These are phyloP conservation scores for Himalopsyche japonica DNA, from an alignment of 2,888 invertebrate genomes.

Conservation along the genomic window DNA sequence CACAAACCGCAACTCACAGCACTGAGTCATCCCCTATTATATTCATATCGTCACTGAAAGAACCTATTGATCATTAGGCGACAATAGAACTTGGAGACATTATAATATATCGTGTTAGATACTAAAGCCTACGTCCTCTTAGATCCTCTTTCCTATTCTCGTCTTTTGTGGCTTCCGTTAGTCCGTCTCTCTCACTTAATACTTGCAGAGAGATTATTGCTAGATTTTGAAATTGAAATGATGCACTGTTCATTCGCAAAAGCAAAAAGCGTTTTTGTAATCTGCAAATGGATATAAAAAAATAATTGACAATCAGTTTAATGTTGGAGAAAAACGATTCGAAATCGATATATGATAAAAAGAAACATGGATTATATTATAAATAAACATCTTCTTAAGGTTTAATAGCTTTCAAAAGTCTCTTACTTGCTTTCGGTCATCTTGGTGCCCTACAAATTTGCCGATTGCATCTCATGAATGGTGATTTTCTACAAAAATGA, in stretches of 20 bases:
- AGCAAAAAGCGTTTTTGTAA: too few relatives aligned
- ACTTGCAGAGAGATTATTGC: neutral
- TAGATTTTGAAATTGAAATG: neutral
- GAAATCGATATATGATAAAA: too few relatives aligned
- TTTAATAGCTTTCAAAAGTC: too few relatives aligned
- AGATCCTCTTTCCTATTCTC: constrained; percentile 12
- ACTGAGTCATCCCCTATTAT: constrained; percentile 18
- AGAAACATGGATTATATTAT: too few relatives aligned
- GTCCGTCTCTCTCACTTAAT: neutral
- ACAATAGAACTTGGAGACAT: constrained; percentile 21
- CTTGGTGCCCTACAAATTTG: neutral
- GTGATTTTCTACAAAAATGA: too few relatives aligned
- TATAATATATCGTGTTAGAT: constrained; percentile 22
- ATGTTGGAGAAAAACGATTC: too few relatives aligned
- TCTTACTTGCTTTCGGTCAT: neutral
- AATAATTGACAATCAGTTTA: too few relatives aligned
- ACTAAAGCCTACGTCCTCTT: neutral
- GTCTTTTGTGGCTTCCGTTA: constrained; percentile 20
- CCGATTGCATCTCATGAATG: neutral
- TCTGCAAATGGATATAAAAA: neutral
- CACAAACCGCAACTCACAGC: neutral
- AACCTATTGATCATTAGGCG: constrained; percentile 21
- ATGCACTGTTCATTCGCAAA: neutral
- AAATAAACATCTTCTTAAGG: too few relatives aligned
- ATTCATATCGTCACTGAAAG: constrained; percentile 10